phyloP scores from a whole-genome alignment of 2,888 invertebrate species.

The Polia nebulosa region DNA sequence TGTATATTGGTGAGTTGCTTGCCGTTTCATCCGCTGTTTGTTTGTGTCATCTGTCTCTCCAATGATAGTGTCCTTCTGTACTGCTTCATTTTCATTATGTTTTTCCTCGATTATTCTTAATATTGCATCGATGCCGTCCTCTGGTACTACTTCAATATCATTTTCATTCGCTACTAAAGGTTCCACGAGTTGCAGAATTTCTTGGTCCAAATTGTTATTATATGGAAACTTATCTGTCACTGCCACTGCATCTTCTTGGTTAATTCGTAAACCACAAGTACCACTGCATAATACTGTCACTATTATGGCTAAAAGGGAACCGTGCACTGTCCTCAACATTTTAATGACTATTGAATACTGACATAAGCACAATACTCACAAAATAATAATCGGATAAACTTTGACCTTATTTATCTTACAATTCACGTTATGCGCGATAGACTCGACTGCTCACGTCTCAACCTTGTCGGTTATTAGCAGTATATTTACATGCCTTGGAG shows the following conservation, averaged over 20 bases:
- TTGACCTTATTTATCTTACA: conserved; percentile 74
- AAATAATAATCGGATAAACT: conserved; percentile 69
- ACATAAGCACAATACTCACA: conserved; percentile 45
- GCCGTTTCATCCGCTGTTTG: conserved; percentile 67
- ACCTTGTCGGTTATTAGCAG: conserved; percentile 50
- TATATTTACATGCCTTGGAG: conserved; percentile 14
- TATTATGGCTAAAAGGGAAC: conserved; percentile 55
- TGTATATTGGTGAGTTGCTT: conserved; percentile 67
- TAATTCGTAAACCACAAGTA: conserved; percentile 60
- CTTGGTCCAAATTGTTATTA: conserved; percentile 20
- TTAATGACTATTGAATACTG: conserved; percentile 66
- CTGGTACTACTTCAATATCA: conserved; percentile 41
- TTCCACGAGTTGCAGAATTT: conserved; percentile 23
- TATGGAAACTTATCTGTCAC: conserved; percentile 16
- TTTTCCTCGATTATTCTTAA: conserved; percentile 9
- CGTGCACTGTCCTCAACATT: conserved; percentile 70
- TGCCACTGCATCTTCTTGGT: conserved; percentile 32
- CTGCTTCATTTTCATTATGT: conserved; percentile 17
- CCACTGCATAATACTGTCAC: conserved; percentile 64
- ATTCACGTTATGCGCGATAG: conserved; percentile 63
- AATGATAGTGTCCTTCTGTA: conserved; percentile 6
- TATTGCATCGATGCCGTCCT: conserved; percentile 16
- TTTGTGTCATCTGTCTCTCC: conserved; percentile 19
- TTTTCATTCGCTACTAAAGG: conserved; percentile 29
- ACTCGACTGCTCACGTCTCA: conserved; percentile 43